Conservation (phyloP, 2,113 vertebrate species). For the Sardina pilchardus region DNA sequence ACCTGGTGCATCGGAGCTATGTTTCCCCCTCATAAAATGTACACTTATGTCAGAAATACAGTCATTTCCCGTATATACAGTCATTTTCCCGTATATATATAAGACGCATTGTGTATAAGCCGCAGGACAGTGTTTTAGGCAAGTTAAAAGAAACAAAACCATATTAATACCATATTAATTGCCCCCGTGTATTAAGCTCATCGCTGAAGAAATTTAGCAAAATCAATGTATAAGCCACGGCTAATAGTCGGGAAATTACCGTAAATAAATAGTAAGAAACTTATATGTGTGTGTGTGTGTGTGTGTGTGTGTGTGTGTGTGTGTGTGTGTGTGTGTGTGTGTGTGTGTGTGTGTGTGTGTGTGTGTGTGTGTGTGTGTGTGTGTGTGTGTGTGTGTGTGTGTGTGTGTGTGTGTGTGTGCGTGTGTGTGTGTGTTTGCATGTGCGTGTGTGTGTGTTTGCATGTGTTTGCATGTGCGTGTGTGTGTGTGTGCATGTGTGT, state of each 20-base stretch:
- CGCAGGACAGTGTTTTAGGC: no score
- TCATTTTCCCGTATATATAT: no score
- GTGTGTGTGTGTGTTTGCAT: conserved; percentile 10
- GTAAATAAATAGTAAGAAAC: neutral
- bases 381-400: conserved; percentile 4
- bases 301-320: neutral
- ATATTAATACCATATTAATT: no score
- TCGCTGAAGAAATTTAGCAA: no score
- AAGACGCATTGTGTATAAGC: no score
- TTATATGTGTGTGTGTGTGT: neutral
- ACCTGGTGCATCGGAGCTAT: neutral
- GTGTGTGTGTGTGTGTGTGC: conserved; percentile 8
- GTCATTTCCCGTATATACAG: no score
- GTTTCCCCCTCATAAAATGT: neutral
- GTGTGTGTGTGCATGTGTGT: conserved; percentile 20
- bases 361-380: neutral
- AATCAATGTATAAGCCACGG: no score
- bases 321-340: conserved; percentile 1
- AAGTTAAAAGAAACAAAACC: no score
- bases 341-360: neutral
- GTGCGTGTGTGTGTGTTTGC: neutral
- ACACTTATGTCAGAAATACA: neutral
- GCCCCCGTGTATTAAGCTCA: no score
- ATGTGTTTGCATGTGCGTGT: neutral
- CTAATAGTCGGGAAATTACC: no score